phyloP scores from a whole-genome alignment of 1,140 invertebrate genomes.

The Penaeus chinensis region DNA sequence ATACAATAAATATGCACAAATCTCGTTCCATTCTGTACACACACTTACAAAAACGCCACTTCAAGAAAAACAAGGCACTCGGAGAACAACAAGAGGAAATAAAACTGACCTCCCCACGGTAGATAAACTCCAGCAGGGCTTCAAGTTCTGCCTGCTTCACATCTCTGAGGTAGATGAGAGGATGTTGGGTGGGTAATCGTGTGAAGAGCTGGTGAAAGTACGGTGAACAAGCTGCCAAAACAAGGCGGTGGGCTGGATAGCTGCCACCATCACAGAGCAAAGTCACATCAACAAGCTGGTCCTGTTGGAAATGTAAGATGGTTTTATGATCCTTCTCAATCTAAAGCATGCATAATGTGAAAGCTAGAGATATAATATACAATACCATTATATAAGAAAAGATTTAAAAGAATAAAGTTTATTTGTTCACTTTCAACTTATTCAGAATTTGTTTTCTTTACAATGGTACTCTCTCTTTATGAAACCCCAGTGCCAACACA shows the following conservation, averaged over 20 bases:
- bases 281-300: slow-evolving; percentile 64
- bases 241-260: slow-evolving; percentile 83
- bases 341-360: background rate
- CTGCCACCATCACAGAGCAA: slow-evolving; percentile 70
- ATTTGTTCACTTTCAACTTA: too few species aligned
- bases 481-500: too few species aligned
- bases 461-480: too few species aligned
- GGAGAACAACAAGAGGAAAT: background rate
- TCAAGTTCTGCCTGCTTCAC: slow-evolving; percentile 87
- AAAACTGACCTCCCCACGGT: slow-evolving; percentile 79
- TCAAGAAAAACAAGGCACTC: too few species aligned
- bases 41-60: background rate
- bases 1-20: too few species aligned
- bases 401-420: too few species aligned
- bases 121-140: slow-evolving; percentile 91
- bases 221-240: slow-evolving; percentile 89
- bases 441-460: too few species aligned
- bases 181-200: slow-evolving; percentile 88
- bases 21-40: too few species aligned
- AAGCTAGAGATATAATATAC: too few species aligned
- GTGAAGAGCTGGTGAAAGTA: slow-evolving; percentile 87
- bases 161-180: slow-evolving; percentile 90
- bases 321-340: background rate
- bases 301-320: slow-evolving; percentile 13
- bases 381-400: too few species aligned